phyloP scores from a whole-genome alignment of 2,888 invertebrate species.

The Globia sparganii region DNA sequence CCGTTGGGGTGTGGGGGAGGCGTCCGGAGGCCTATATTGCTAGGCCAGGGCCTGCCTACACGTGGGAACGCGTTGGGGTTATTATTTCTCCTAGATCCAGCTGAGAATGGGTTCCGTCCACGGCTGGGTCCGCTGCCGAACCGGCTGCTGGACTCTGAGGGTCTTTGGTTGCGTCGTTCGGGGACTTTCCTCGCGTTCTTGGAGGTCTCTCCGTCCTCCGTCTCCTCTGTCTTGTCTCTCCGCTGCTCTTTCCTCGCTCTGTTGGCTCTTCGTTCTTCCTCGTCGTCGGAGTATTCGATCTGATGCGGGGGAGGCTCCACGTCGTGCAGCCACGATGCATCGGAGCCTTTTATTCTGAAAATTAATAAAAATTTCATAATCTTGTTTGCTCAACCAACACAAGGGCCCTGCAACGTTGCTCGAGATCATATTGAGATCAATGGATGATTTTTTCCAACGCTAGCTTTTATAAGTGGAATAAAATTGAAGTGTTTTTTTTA shows the following conservation, averaged over 20 bases:
- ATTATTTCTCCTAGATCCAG: conserved; percentile 74
- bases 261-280: conserved; percentile 92
- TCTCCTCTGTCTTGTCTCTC: conserved; percentile 70
- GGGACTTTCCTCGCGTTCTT: conserved; percentile 74
- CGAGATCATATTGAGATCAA: background rate
- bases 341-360: conserved; percentile 94
- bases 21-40: conserved; percentile 70
- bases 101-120: conserved; percentile 80
- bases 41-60: conserved; percentile 74
- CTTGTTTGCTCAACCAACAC: background rate
- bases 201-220: conserved; percentile 79
- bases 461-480: background rate
- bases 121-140: conserved; percentile 84
- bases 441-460: background rate
- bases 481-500: background rate
- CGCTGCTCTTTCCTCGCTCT: conserved; percentile 80
- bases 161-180: conserved; percentile 83
- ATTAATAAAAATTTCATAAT: background rate
- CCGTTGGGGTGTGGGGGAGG: conserved; percentile 75
- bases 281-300: conserved; percentile 97
- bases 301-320: conserved; percentile 94
- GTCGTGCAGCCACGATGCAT: conserved; percentile 97
- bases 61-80: conserved; percentile 74
- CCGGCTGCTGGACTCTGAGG: conserved; percentile 84
- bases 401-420: background rate